Percentiles rank a stretch among this genome's conserved stretches.
phyloP scores from a whole-genome alignment of 2,888 invertebrate genomes.

The Coleophora flavipennella region DNA sequence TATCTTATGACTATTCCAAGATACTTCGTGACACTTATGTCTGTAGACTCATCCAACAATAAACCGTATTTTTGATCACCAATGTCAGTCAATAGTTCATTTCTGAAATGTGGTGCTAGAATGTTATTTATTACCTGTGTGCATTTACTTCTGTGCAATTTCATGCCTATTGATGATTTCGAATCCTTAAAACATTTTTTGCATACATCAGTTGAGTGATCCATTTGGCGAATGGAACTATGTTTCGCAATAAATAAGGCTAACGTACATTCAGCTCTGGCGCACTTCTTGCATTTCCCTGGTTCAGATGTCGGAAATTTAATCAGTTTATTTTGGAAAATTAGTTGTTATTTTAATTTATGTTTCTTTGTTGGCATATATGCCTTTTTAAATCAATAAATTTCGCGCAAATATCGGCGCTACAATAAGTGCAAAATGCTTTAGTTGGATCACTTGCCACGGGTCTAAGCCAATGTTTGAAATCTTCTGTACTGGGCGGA shows the following conservation, averaged over 20 bases:
- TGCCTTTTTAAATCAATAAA: not conserved
- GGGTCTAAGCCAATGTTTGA: not conserved
- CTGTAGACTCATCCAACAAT: not conserved
- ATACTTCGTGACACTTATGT: not conserved
- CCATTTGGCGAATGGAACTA: constrained; percentile 1
- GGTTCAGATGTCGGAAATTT: not conserved
- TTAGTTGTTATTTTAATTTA: not conserved
- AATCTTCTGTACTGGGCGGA: too few species aligned
- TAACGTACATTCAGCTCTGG: constrained; percentile 1
- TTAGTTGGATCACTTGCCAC: not conserved
- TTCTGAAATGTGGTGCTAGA: constrained; percentile 2
- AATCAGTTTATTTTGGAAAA: not conserved
- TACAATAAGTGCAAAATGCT: not conserved
- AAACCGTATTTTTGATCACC: not conserved
- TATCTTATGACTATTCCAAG: not conserved
- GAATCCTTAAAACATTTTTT: not conserved
- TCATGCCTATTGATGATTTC: not conserved
- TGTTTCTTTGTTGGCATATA: not conserved
- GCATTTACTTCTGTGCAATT: constrained; percentile 3
- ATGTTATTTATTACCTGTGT: constrained; percentile 1
- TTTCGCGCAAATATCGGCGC: not conserved
- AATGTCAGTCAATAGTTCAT: constrained; percentile 1
- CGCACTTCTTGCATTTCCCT: not conserved
- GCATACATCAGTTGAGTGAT: constrained; percentile 1
- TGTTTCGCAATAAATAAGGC: constrained; percentile 1